Base-by-base conservation (phyloP, 2,888 invertebrate species). In the Diachrysia chrysitis region DNA sequence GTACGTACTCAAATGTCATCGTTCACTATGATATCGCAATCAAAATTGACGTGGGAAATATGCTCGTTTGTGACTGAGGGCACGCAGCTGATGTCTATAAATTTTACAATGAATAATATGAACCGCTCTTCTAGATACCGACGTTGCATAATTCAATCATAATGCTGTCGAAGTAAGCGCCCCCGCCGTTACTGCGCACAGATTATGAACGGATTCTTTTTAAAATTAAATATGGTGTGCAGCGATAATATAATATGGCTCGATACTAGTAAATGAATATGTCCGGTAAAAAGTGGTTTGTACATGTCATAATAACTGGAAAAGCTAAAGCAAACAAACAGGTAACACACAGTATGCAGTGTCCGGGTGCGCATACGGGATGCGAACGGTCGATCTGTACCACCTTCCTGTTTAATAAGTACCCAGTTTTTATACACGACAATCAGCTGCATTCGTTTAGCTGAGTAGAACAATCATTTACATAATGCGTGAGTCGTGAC, bases 31-130 rank as follows among this genome's bases (percentile, higher is more conserved):
- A 95, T 93, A 94, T 93, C 90, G 91, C 92, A 93, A 93, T 94
- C 93, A 93, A 93, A 93, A 90, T 89, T 92, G 93, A 94, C 94
- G 90, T 95, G 94, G 93, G 95, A 95, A 95, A 93, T 93, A 92
- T 90, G 90, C 92, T 94, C 91, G 92, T 95, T 95, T 95, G 93
- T 90, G 86, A 87, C 87, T 87, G 87, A 87, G 85, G 83, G 86
- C 82, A 88, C 85, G 84, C 87, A 87, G 84, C 84, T 87, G 88
- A 90, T 83, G 87, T 81, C 92, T 85, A 94, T 94, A 93, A 93
- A 94, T 93, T 93, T 86, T 90, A 87, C 89, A 92, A 92, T 94
- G 90, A 93, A 91, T 91, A 93, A 93, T 92, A 65, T 61, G 87
- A 88, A 85, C 87, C 88, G 84, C 84, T 89, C 85, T 81, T 86